A percentile compares a stretch with the other conserved stretches of the same genome.
Evolutionary conservation across 1,140 invertebrate genomes (phyloP).

Genomic region (Rhizoglyphus robini): DNA sequence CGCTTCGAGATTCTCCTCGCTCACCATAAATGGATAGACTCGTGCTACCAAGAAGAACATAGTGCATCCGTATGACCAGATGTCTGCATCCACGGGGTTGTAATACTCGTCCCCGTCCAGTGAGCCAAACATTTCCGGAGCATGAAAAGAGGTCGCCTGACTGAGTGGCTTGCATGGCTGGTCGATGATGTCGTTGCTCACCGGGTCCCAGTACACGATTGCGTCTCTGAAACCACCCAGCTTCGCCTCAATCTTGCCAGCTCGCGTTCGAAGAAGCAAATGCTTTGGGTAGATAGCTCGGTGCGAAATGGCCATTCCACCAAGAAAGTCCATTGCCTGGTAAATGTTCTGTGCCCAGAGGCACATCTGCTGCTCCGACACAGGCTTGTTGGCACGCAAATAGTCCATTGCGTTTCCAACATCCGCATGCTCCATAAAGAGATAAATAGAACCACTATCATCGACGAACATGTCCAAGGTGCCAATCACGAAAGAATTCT

Average conservation of each 20-base stretch:
- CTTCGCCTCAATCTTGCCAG: background rate
- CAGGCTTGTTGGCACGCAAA: background rate
- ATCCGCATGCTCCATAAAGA: background rate
- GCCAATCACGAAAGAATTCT: background rate
- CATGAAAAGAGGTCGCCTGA: background rate
- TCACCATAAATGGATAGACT: background rate
- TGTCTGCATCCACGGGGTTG: background rate
- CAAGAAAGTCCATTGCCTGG: background rate
- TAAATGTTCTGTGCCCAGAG: background rate
- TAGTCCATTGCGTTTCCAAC: background rate
- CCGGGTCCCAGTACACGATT: slow-evolving; percentile 3
- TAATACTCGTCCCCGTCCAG: background rate
- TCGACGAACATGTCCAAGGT: background rate
- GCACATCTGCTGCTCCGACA: background rate
- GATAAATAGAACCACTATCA: too few relatives aligned
- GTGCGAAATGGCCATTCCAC: background rate
- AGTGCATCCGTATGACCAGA: background rate
- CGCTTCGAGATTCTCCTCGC: background rate
- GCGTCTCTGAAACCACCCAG: background rate
- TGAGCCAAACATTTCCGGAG: background rate
- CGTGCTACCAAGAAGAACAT: background rate
- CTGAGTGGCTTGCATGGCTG: background rate
- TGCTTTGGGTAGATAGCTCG: slow-evolving; percentile 1
- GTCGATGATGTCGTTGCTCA: background rate
- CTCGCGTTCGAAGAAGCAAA: background rate